These are phyloP conservation scores for Abramis brama DNA, from an alignment of 2,113 vertebrate species.

Conservation along the genomic window DNA sequence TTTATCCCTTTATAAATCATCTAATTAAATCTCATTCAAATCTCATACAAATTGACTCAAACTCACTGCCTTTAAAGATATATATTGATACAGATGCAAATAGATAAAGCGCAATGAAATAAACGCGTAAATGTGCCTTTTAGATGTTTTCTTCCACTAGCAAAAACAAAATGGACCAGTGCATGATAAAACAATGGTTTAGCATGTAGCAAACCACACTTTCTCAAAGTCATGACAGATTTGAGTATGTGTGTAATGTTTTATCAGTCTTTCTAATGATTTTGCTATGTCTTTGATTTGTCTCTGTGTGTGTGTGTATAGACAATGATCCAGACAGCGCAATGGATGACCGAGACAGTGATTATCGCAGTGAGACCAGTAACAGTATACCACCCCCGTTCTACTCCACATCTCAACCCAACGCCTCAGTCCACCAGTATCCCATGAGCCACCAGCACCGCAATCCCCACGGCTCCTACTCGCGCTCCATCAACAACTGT, in stretches of 20 bases:
- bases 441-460: constrained; percentile 88
- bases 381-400: constrained; percentile 95
- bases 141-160: neutral
- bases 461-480: constrained; percentile 81
- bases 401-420: constrained; percentile 95
- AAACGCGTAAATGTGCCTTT: neutral
- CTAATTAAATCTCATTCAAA: too few relatives aligned
- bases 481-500: constrained; percentile 78
- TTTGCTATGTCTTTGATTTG: neutral
- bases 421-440: constrained; percentile 95
- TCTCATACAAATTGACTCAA: too few relatives aligned
- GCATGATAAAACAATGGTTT: too few relatives aligned
- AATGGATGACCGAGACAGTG: constrained; percentile 94
- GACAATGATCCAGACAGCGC: constrained; percentile 96
- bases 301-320: constrained; percentile 4
- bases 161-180: neutral
- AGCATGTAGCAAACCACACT: too few relatives aligned
- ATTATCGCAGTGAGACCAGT: constrained; percentile 98
- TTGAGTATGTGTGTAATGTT: neutral
- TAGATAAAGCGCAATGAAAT: neutral
- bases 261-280: neutral
- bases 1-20: neutral
- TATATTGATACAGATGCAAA: neutral
- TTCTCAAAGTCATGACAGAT: too few relatives aligned
- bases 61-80: neutral